These are phyloP conservation scores for Coleophora flavipennella DNA, from an alignment of 2,888 invertebrate species.

Conservation along the genomic window DNA sequence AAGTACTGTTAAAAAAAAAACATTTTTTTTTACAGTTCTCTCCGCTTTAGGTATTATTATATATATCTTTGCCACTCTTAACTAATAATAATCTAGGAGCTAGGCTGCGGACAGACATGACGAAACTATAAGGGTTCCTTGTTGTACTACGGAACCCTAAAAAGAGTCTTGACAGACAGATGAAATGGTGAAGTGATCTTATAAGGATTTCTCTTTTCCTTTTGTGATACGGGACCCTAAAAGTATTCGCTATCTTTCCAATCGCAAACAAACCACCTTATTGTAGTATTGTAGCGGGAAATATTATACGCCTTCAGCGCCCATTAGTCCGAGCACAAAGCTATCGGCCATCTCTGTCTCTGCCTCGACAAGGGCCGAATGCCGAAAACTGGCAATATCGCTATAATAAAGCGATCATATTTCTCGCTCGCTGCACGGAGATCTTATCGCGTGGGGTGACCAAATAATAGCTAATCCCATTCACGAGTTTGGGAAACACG, in stretches of 20 bases:
- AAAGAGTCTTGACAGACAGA: too few species aligned
- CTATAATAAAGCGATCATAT: slow-evolving; percentile 65
- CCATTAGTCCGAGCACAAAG: slow-evolving; percentile 28
- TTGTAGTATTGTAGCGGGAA: slow-evolving; percentile 23
- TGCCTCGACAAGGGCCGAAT: slow-evolving; percentile 29
- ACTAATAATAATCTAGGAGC: too few species aligned
- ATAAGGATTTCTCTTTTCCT: too few species aligned
- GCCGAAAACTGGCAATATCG: slow-evolving; percentile 58
- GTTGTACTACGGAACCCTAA: too few species aligned
- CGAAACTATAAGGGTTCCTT: too few species aligned
- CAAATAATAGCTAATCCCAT: slow-evolving; percentile 55
- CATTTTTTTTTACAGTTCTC: too few species aligned
- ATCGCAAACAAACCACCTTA: slow-evolving; percentile 42
- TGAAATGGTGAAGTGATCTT: too few species aligned
- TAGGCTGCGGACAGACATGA: too few species aligned
- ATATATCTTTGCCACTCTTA: too few species aligned
- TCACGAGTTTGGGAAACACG: slow-evolving; percentile 40
- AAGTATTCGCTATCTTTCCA: slow-evolving; percentile 24
- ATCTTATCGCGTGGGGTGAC: slow-evolving; percentile 50
- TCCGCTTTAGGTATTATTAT: too few species aligned
- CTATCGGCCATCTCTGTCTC: slow-evolving; percentile 32
- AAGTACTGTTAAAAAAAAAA: too few species aligned
- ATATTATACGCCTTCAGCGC: slow-evolving; percentile 29
- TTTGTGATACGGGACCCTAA: too few species aligned
- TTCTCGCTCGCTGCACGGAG: slow-evolving; percentile 34